These are phyloP conservation scores for Caradrina kadenii DNA, from an alignment of 2,888 invertebrate species.

Conservation along the genomic window DNA sequence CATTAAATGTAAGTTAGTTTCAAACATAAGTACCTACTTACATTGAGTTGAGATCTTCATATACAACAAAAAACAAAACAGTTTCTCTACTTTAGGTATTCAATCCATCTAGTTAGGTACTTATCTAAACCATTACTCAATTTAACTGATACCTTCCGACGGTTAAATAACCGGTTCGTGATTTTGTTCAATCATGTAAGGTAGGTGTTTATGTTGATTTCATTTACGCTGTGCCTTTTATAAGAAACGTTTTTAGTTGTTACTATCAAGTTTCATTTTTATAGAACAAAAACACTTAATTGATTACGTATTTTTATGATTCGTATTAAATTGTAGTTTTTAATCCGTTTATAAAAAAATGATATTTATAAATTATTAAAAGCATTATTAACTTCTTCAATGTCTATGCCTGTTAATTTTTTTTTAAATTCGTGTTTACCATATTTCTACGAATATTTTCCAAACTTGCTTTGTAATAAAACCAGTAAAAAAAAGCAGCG, in stretches of 20 bases:
- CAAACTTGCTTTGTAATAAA: too few species aligned
- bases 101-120: background rate
- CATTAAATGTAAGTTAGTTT: background rate
- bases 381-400: too few species aligned
- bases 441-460: too few species aligned
- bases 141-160: slow-evolving; percentile 20
- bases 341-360: too few species aligned
- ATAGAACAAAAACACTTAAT: too few species aligned
- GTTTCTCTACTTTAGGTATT: background rate
- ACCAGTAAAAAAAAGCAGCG: background rate
- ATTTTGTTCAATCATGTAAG: slow-evolving; percentile 12
- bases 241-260: background rate
- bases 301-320: background rate
- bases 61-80: background rate
- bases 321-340: too few species aligned
- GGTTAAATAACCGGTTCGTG: slow-evolving; percentile 25
- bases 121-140: slow-evolving; percentile 28
- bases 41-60: background rate
- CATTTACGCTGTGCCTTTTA: too few species aligned
- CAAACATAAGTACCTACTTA: background rate
- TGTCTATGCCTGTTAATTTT: too few species aligned
- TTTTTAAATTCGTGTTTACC: too few species aligned
- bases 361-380: too few species aligned
- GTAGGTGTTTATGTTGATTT: slow-evolving; percentile 14
- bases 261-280: too few species aligned